Base-by-base conservation (phyloP, 2,888 invertebrate species). In the Lacanobia oleracea region DNA sequence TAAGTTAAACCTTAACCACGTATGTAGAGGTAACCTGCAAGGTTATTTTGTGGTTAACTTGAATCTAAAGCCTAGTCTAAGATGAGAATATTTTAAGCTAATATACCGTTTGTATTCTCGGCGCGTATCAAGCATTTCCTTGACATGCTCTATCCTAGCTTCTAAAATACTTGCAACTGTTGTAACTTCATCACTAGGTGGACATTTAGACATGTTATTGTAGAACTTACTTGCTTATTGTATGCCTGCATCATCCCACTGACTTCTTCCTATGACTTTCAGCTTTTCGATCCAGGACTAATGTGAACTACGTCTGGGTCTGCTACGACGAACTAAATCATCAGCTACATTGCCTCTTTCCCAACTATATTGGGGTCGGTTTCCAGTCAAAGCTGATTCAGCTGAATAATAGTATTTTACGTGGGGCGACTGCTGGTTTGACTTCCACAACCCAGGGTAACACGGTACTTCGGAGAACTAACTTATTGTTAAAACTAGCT, bases 31-130 rank as follows among this genome's bases (percentile, higher is more conserved):
- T 70, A 64, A 33, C 50, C 9, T 23, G 45, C 79, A 79, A 78
- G 84, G 83, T 78, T 75, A 67, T n/a, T 43, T 43, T 77, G 85
- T 72, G 83, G 83, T 85, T 69, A 75, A 67, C 61, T 51, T 59
- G 71, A 65, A 62, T 79, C 75, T 53, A 76, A 83, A 82, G 75
- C 71, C 77, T 75, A 75, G 67, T 67, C 72, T 76, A 72, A 85
- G 85, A 85, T 82, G 82, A 79, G 79, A 83, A 85, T 82, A 85
- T 83, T 51, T 79, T 79, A 74, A 68, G 77, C 76, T 82, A 84
- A 86, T 86, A 67, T 43, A 72, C 63, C 78, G 83, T 86, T 85
- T 86, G 78, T 83, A 86, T 86, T 86, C 86, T 73, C 68, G 62
- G 67, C 37, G 54, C 83, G 82, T 77, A 67, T 62, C 21, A 63